Evolutionary conservation across 1,140 invertebrate species (phyloP), one percentile per base, ranked within the genome.

Genomic region (Drosophila funebris): DNA sequence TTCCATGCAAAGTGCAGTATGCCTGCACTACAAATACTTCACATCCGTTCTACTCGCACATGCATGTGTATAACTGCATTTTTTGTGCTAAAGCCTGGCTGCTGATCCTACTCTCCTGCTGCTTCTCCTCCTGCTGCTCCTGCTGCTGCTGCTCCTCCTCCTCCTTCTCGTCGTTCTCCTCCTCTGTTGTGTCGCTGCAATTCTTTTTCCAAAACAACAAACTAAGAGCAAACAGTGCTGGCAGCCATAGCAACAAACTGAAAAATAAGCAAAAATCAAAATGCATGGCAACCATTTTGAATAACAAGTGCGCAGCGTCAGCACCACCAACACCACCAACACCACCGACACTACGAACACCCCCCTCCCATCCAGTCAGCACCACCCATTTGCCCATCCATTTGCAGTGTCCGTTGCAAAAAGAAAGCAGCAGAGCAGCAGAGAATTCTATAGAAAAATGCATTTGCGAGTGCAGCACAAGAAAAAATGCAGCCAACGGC

Each of bases 211-310:
- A 82, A 88, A 88, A 87, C 66, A 80, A 74, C 58, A 61, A 61
- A 76, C 61, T 61, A 63, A 73, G 62, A 81, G 68, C 73, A 81
- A 81, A 81, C 77, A 72, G 46, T 48, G 57, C 71, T 64, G 78
- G 73, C 78, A 73, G 73, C 78, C 69, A 81, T 81, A 73, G 78
- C 74, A 87, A 87, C 81, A 85, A 85, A 85, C 82, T 63, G 36
- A 76, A 78, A 76, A 69, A 56, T 58, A 67, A 72, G 33, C 57
- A 75, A 71, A 75, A 84, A 84, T 75, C 75, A 87, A 87, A 87
- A 83, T 88, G 78, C 83, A 79, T 76, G 82, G 83, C 83, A 81
- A 87, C 83, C 83, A 88, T 87, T 87, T 87, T 87, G 83, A 88
- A 87, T 87, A 87, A 83, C 83, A 87, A 87, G 82, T 78, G 78